Conservation (phyloP, 1,140 invertebrate genomes). For the Drosophila tropicalis region DNA sequence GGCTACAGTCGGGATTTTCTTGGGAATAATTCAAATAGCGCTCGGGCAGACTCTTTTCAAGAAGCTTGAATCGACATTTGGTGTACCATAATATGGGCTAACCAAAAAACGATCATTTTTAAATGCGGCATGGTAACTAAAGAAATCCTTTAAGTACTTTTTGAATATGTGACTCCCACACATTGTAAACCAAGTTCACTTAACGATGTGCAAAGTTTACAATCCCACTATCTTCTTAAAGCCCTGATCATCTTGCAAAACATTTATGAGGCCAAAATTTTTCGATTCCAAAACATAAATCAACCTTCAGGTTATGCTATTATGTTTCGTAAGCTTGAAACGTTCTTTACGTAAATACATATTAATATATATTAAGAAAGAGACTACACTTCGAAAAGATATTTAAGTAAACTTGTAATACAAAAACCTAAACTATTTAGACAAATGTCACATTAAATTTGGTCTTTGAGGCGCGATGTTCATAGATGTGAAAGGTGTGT, state of each 20-base stretch:
- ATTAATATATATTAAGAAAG: constrained; percentile 67
- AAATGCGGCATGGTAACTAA: constrained; percentile 58
- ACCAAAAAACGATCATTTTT: constrained; percentile 56
- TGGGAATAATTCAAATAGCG: constrained; percentile 55
- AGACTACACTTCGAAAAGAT: constrained; percentile 70
- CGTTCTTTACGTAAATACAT: constrained; percentile 76
- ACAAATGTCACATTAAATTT: constrained; percentile 77
- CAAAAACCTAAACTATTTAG: constrained; percentile 76
- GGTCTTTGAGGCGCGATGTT: constrained; percentile 61
- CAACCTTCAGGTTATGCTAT: constrained; percentile 68
- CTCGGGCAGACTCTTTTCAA: constrained; percentile 52
- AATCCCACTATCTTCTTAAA: constrained; percentile 58
- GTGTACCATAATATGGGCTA: constrained; percentile 64
- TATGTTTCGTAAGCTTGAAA: constrained; percentile 61
- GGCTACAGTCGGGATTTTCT: constrained; percentile 43
- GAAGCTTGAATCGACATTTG: constrained; percentile 23
- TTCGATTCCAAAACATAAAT: constrained; percentile 67
- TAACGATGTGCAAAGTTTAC: constrained; percentile 51
- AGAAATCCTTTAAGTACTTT: constrained; percentile 52
- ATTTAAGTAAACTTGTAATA: constrained; percentile 74
- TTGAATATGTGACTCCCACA: constrained; percentile 43
- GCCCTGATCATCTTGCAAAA: constrained; percentile 46
- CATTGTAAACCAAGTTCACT: constrained; percentile 47
- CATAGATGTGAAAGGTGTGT: constrained; percentile 65
- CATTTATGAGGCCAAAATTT: constrained; percentile 47